A percentile compares a stretch with the other conserved stretches of the same genome.
Evolutionary conservation across 2,113 vertebrate genomes (phyloP).

Genomic region (Erythrolamprus reginae): DNA sequence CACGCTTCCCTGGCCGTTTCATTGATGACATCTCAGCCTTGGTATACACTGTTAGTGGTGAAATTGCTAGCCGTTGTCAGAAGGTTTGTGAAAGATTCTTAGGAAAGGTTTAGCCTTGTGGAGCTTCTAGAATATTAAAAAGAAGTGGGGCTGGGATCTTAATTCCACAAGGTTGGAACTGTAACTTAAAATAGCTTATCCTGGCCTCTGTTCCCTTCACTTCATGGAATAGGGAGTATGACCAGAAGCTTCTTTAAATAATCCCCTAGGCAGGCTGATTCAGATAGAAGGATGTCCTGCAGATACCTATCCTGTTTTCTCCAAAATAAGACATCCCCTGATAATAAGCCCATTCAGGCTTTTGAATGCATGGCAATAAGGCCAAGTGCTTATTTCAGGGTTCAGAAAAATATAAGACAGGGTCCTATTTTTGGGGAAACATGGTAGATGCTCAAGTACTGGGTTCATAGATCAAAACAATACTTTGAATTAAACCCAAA

Average conservation of each 20-base stretch:
- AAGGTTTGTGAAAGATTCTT: constrained; percentile 9
- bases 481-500: background rate
- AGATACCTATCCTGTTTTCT: background rate
- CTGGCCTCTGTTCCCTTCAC: background rate
- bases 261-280: background rate
- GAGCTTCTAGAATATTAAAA: background rate
- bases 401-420: too few relatives aligned
- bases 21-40: constrained; percentile 18
- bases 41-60: constrained; percentile 1
- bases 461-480: background rate
- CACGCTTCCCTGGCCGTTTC: constrained; percentile 13
- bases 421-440: too few relatives aligned
- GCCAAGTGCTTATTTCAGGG: too few relatives aligned
- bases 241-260: background rate
- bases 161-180: background rate
- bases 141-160: background rate
- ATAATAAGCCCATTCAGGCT: too few relatives aligned
- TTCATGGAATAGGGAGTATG: background rate
- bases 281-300: background rate
- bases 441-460: background rate
- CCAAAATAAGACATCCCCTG: too few relatives aligned
- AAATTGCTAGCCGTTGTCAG: constrained; percentile 17
- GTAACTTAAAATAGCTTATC: background rate
- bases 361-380: too few relatives aligned
- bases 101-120: background rate